Base-by-base conservation (phyloP, 2,113 vertebrate genomes). In the Leucopsar rothschildi region DNA sequence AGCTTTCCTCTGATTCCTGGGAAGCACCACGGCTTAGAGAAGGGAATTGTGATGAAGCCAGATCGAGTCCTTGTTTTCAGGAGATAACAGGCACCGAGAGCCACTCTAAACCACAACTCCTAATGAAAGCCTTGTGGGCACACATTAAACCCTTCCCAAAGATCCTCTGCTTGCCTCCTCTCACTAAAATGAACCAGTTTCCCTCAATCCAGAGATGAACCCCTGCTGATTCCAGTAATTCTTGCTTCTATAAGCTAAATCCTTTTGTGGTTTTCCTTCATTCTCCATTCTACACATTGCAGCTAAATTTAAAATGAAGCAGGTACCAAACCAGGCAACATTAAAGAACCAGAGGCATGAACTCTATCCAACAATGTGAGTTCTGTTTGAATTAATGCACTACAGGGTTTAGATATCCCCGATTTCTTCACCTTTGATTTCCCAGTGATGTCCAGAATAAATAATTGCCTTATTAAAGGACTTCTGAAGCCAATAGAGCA, bases 381-480 rank as follows among this genome's bases (percentile, higher is more conserved):
- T 86, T 65, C 68, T 94, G 59, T 59, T 90, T 64, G 82, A 94
- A 92, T 83, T 95, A 97, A 97, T 95, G 85, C 94, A 76, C 95
- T 91, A 87, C 95, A 96, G 87, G 97, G 96, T 98, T 97, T 97
- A 96, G 96, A 95, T 97, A 96, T 86, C 85, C 77, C 89, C 39
- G 56, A 95, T 37, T 86, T 70, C 64, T 92, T 90, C 96, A 97
- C 96, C 96, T 98, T 97, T 98, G 97, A 97, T 98, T 98, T 98
- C 95, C 94, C 96, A 97, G 83, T 93, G 96, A 98, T 96, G 95
- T 94, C 90, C 92, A 96, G 97, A 97, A 98, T 97, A 98, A 98
- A 98, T 97, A 98, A 98, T 96, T 98, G 91, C 96, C 97, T 98
- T 97, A 97, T 97, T 98, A 97, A 98, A 97, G 94, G 93, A 95